Conservation (phyloP, 2,888 invertebrate species). For the Scotopteryx bipunctaria region DNA sequence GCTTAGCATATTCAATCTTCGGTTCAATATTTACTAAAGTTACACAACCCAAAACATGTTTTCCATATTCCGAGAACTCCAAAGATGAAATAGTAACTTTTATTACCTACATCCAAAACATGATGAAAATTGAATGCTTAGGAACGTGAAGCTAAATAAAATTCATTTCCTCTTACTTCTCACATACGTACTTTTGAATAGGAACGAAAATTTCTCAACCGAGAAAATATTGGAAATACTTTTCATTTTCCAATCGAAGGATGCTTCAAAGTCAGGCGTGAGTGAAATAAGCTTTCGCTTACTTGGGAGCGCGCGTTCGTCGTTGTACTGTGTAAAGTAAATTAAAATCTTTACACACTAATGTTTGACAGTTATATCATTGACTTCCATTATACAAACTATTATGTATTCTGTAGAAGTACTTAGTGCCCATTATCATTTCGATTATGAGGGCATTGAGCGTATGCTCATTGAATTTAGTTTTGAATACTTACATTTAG, state of each 20-base stretch:
- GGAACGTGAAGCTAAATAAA: slow-evolving; percentile 42
- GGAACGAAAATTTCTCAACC: slow-evolving; percentile 57
- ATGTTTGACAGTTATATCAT: too few species aligned
- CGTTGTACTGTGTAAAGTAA: slow-evolving; percentile 49
- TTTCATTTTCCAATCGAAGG: slow-evolving; percentile 66
- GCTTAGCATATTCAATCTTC: neutral
- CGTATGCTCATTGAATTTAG: too few species aligned
- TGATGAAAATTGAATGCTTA: slow-evolving; percentile 41
- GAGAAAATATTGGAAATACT: slow-evolving; percentile 66
- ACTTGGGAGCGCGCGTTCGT: slow-evolving; percentile 53
- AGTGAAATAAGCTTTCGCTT: slow-evolving; percentile 66
- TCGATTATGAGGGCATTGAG: too few species aligned
- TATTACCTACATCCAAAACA: slow-evolving; percentile 26
- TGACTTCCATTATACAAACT: too few species aligned
- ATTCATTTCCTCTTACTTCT: slow-evolving; percentile 50
- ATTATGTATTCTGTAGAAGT: too few species aligned
- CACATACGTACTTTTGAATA: slow-evolving; percentile 56
- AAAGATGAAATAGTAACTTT: slow-evolving; percentile 16
- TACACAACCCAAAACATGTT: slow-evolving; percentile 13
- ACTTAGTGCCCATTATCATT: too few species aligned
- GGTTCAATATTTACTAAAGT: slow-evolving; percentile 7
- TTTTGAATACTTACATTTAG: too few species aligned
- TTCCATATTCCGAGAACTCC: slow-evolving; percentile 7
- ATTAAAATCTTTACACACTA: slow-evolving; percentile 46
- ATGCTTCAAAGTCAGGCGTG: slow-evolving; percentile 67